Conservation (phyloP, 2,113 vertebrate species). For the Dromiciops gliroides region DNA sequence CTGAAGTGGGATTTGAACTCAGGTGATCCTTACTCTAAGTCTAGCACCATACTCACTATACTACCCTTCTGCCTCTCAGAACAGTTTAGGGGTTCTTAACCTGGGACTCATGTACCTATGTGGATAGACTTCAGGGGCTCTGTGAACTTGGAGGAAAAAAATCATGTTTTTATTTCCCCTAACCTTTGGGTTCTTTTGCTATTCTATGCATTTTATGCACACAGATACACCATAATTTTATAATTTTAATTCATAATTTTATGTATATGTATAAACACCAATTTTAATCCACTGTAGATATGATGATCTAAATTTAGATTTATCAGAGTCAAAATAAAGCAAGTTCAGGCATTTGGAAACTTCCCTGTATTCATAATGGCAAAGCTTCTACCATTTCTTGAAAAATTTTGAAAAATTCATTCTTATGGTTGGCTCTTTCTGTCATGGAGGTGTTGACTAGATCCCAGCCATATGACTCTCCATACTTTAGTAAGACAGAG, state of each 20-base stretch:
- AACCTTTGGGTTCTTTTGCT: background rate
- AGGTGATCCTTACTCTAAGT: background rate
- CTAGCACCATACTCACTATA: background rate
- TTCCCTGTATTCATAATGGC: constrained; percentile 12
- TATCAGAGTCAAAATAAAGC: background rate
- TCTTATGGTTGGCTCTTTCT: constrained; percentile 7
- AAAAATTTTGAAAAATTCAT: constrained; percentile 30
- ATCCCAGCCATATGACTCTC: background rate
- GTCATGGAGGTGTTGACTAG: background rate
- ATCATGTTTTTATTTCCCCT: background rate
- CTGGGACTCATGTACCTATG: background rate
- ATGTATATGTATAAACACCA: background rate
- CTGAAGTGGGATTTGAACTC: background rate
- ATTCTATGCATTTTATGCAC: background rate
- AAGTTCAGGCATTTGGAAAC: background rate
- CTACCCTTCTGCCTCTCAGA: background rate
- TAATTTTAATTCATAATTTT: no score
- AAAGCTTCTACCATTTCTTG: constrained; percentile 43
- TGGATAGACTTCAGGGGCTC: background rate
- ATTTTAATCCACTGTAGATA: background rate
- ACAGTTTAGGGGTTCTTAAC: background rate
- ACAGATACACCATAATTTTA: background rate
- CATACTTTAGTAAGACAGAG: background rate
- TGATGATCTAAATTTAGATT: constrained; percentile 1
- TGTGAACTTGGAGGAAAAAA: background rate